A percentile compares a stretch with the other conserved stretches of the same genome.
Evolutionary conservation across 2,113 vertebrate species (phyloP).

Genomic region (Lamprologus sp.): DNA sequence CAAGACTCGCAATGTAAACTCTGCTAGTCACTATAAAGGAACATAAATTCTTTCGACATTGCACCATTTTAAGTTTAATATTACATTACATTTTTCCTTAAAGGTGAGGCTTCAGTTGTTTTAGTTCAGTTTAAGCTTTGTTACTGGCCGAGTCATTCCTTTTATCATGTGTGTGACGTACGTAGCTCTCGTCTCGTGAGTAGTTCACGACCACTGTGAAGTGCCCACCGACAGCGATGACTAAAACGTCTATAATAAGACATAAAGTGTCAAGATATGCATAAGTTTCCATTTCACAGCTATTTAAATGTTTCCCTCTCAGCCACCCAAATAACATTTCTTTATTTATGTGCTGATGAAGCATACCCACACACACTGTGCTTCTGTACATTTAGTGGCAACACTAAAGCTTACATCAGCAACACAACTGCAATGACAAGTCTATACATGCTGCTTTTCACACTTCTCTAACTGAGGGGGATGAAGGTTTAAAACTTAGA

Average conservation of each 20-base stretch:
- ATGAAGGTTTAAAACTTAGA: slow-evolving; percentile 32
- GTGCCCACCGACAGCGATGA: background rate
- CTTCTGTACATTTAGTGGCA: background rate
- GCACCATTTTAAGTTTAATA: background rate
- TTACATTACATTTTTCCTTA: background rate
- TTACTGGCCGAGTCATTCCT: background rate
- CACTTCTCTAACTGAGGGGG: slow-evolving; percentile 18
- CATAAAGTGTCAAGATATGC: background rate
- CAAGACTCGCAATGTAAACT: background rate
- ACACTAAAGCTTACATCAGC: slow-evolving; percentile 4
- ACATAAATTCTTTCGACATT: background rate
- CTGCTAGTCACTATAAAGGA: background rate
- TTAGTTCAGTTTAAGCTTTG: background rate
- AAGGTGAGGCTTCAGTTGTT: background rate
- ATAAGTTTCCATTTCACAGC: background rate
- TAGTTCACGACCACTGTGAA: background rate
- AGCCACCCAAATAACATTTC: background rate
- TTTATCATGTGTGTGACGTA: background rate
- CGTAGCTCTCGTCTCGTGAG: background rate
- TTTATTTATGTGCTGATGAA: background rate
- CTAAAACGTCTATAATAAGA: background rate
- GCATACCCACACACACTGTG: background rate
- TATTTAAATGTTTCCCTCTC: background rate
- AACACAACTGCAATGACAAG: slow-evolving; percentile 22
- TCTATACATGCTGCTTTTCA: slow-evolving; percentile 35